These are phyloP conservation scores for sheep (Ovis aries) DNA, from an alignment of 2,113 vertebrate genomes.

Conservation along the genomic window DNA sequence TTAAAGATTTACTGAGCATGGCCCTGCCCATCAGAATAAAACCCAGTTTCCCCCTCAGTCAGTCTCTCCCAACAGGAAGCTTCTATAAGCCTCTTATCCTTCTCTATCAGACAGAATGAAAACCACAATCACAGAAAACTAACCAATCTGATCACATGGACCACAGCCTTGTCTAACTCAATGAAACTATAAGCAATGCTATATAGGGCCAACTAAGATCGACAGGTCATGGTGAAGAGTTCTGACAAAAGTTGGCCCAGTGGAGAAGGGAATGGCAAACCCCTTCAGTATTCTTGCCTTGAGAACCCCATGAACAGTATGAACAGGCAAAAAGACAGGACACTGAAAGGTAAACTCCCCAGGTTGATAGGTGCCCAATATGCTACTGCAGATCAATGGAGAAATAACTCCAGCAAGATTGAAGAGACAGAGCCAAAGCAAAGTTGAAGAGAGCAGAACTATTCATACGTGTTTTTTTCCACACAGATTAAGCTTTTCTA, in stretches of 20 bases:
- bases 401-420: neutral
- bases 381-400: neutral
- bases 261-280: neutral
- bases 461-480: neutral
- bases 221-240: neutral
- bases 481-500: neutral
- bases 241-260: neutral
- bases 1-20: neutral
- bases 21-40: neutral
- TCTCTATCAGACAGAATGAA: neutral
- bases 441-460: neutral
- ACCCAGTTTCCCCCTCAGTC: neutral
- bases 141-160: neutral
- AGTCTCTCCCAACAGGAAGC: neutral
- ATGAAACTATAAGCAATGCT: neutral
- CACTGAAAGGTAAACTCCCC: neutral
- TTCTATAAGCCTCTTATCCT: neutral
- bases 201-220: neutral
- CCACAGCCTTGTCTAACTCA: neutral
- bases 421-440: neutral
- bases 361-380: neutral
- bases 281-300: neutral
- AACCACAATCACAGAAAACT: neutral
- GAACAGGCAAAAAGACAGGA: neutral
- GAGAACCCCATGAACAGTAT: neutral